A percentile compares a stretch with the other conserved stretches of the same genome.
These are phyloP conservation scores for Stenchaetothrips biformis DNA, from an alignment of 2,888 invertebrate genomes.

Conservation along the genomic window DNA sequence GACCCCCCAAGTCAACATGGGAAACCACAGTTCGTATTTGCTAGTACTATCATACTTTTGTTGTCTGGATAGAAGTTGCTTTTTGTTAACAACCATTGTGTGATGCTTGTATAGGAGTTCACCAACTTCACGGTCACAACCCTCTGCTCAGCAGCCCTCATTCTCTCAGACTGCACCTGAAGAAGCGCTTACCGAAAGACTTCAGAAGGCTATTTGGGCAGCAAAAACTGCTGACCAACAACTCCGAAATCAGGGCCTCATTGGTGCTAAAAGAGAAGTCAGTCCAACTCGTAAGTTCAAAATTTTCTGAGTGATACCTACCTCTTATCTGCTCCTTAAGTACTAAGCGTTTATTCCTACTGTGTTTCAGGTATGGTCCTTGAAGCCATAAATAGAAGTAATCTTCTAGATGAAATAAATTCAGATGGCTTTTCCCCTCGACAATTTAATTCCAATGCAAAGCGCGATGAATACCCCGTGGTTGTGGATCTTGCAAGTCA, in stretches of 20 bases:
- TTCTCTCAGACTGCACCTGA: neutral
- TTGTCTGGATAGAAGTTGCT: neutral
- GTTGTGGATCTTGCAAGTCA: conserved; percentile 16
- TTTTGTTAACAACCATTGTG: neutral
- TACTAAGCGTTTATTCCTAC: neutral
- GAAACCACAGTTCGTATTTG: neutral
- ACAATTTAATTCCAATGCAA: neutral
- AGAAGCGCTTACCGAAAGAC: neutral
- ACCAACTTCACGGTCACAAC: neutral
- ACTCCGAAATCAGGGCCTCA: neutral
- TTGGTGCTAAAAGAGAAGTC: neutral
- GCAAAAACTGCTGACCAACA: conserved; percentile 18
- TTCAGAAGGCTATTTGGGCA: neutral
- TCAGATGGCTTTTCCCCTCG: neutral
- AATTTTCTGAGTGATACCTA: neutral
- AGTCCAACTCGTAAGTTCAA: neutral
- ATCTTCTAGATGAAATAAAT: neutral
- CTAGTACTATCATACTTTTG: neutral
- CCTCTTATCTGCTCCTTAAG: neutral
- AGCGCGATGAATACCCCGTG: neutral
- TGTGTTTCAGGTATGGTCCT: neutral
- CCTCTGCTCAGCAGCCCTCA: neutral
- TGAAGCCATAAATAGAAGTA: neutral
- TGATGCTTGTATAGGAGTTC: neutral
- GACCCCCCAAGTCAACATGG: neutral